Conservation (phyloP, 2,113 vertebrate genomes). For the Heterocephalus glaber region DNA sequence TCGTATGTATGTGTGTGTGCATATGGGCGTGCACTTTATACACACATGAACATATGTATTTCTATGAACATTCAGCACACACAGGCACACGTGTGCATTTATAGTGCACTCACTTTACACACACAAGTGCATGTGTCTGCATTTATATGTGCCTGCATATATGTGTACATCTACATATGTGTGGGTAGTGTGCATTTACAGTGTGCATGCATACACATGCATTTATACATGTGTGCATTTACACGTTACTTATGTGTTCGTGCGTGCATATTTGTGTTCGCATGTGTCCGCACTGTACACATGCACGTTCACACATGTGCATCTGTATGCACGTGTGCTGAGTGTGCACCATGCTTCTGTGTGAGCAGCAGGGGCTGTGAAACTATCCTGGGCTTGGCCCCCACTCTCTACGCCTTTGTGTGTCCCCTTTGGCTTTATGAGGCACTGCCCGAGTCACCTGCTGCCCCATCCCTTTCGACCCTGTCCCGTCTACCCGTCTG, state of each 20-base stretch:
- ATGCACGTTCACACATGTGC: neutral
- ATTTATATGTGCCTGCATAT: neutral
- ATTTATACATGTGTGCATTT: neutral
- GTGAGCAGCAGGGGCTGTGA: neutral
- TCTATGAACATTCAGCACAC: neutral
- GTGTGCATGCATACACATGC: neutral
- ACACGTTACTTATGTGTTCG: neutral
- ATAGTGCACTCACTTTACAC: neutral
- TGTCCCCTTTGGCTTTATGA: neutral
- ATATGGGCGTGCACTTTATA: too few species aligned
- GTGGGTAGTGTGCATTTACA: neutral
- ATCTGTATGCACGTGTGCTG: neutral
- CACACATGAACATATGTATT: neutral
- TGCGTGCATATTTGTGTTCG: neutral
- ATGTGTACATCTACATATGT: neutral
- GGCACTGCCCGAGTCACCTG: neutral
- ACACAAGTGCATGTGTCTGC: neutral
- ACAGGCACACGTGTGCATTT: neutral
- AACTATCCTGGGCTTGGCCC: too few species aligned
- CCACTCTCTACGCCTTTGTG: neutral
- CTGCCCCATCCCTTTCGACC: neutral
- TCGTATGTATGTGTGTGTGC: neutral
- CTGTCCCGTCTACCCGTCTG: neutral
- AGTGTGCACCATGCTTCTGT: neutral
- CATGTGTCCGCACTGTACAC: neutral